Conservation (phyloP, 1,140 invertebrate genomes). For the Choristoneura fumiferana region DNA sequence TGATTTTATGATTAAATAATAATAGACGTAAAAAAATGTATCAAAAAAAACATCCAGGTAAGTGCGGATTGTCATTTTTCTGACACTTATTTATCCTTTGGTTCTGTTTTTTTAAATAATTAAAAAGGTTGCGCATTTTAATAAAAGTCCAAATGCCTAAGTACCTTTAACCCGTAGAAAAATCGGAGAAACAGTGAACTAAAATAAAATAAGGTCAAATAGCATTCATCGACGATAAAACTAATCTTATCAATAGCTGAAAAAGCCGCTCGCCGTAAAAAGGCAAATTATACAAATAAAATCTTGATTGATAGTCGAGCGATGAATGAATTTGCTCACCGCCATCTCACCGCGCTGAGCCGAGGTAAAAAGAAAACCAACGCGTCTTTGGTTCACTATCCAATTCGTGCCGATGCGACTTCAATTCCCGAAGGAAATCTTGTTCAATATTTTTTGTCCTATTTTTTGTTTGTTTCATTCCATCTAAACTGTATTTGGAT, state of each 20-base stretch:
- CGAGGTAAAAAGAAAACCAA: not conserved
- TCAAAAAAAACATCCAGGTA: not conserved
- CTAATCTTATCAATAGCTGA: not conserved
- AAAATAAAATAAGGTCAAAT: too few relatives aligned
- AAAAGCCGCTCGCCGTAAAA: not conserved
- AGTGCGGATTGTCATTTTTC: too few relatives aligned
- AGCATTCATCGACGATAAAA: not conserved
- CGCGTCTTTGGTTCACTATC: constrained; percentile 9
- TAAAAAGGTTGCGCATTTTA: not conserved
- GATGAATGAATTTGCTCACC: not conserved
- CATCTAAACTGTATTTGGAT: not conserved
- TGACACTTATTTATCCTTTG: not conserved
- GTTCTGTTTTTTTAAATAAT: not conserved
- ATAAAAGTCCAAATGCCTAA: not conserved
- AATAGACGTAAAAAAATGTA: not conserved
- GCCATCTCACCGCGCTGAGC: not conserved
- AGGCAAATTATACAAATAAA: constrained; percentile 18
- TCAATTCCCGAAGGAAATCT: constrained; percentile 11
- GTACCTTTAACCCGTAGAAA: too few relatives aligned
- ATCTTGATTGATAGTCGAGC: constrained; percentile 17
- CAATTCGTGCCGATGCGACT: constrained; percentile 1
- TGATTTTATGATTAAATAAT: constrained; percentile 1
- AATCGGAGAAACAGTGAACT: too few relatives aligned
- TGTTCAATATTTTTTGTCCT: constrained; percentile 11
- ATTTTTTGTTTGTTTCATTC: constrained; percentile 1